Conservation (phyloP, 2,888 invertebrate species). For the Scotopteryx bipunctaria region DNA sequence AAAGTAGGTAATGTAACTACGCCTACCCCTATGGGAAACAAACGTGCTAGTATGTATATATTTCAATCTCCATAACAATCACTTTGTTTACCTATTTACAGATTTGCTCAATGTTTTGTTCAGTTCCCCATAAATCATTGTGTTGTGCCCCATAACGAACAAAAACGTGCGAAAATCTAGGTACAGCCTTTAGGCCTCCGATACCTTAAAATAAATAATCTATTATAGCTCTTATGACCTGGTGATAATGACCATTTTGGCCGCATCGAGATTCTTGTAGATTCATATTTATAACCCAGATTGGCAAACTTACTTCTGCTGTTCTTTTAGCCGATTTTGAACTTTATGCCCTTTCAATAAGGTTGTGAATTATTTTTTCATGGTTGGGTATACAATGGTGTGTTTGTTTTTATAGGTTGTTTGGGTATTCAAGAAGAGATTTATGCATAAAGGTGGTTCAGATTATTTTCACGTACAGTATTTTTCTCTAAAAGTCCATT, state of each 20-base stretch:
- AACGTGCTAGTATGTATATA: too few relatives aligned
- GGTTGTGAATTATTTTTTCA: background rate
- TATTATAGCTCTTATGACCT: constrained; percentile 32
- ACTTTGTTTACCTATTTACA: background rate
- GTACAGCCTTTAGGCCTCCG: constrained; percentile 30
- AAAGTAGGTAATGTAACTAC: too few relatives aligned
- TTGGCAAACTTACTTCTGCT: constrained; percentile 36
- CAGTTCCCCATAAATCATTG: constrained; percentile 28
- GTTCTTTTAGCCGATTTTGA: constrained; percentile 3
- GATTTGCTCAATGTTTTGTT: constrained; percentile 11
- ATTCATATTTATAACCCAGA: constrained; percentile 47
- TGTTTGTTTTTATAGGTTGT: constrained; percentile 47
- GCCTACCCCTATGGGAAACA: too few relatives aligned
- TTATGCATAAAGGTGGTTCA: constrained; percentile 45
- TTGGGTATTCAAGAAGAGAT: constrained; percentile 47
- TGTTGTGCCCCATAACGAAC: constrained; percentile 24
- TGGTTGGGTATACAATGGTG: constrained; percentile 22
- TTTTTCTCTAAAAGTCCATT: constrained; percentile 30
- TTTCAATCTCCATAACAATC: too few relatives aligned
- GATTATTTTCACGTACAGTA: constrained; percentile 32
- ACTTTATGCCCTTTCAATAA: constrained; percentile 17
- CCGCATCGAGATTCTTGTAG: constrained; percentile 40
- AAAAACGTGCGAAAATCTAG: constrained; percentile 37
- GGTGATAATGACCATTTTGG: constrained; percentile 30
- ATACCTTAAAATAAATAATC: constrained; percentile 24